Evolutionary conservation across 2,888 invertebrate genomes (phyloP).

Genomic region (Cryptus viduatorius): DNA sequence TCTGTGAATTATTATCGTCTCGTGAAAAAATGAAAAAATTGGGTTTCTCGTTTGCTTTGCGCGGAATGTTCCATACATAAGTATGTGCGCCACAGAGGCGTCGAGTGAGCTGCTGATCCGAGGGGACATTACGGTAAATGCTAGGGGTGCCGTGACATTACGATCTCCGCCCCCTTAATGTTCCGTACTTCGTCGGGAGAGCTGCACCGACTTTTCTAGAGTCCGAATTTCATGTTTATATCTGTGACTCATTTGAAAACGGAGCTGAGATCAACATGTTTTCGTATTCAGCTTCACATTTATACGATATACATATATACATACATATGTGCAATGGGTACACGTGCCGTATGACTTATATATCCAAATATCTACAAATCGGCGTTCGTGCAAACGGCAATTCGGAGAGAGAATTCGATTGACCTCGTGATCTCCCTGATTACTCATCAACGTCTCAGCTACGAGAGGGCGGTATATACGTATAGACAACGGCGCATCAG

Average conservation of each 20-base stretch:
- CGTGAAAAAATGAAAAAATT: background rate
- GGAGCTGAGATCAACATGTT: background rate
- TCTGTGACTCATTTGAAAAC: slow-evolving; percentile 2
- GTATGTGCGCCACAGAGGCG: background rate
- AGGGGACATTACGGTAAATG: slow-evolving; percentile 52
- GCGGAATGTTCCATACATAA: background rate
- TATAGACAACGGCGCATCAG: slow-evolving; percentile 4
- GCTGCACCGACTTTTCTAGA: slow-evolving; percentile 14
- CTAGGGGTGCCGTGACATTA: slow-evolving; percentile 45
- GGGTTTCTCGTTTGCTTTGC: background rate
- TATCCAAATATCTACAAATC: background rate
- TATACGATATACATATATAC: too few relatives aligned
- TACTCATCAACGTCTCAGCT: slow-evolving; percentile 12
- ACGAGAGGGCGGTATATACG: background rate
- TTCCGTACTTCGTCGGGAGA: slow-evolving; percentile 30
- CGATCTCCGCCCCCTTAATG: slow-evolving; percentile 42
- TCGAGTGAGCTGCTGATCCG: slow-evolving; percentile 51
- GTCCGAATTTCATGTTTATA: background rate
- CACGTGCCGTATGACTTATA: background rate
- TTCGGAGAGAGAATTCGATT: slow-evolving; percentile 20
- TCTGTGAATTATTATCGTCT: background rate
- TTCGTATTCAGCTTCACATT: background rate
- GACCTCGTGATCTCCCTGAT: slow-evolving; percentile 21
- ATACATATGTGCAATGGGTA: background rate
- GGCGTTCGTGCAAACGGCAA: background rate